A percentile compares a stretch with the other conserved stretches of the same genome.
Evolutionary conservation across 2,113 vertebrate genomes (phyloP).

Genomic region (Panthera uncia): DNA sequence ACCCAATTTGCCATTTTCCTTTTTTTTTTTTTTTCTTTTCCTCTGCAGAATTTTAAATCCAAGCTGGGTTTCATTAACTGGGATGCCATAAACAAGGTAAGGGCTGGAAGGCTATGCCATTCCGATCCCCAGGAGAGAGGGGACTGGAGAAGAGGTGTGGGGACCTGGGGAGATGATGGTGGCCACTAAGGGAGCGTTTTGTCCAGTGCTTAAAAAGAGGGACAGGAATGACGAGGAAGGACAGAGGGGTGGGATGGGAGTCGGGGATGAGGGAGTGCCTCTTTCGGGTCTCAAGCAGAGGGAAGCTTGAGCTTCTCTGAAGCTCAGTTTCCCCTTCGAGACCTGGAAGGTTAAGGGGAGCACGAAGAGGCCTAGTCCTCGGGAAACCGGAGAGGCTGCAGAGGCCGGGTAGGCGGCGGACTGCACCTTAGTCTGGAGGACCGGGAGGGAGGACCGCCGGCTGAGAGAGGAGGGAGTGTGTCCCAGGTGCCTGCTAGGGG

Average conservation of each 20-base stretch:
- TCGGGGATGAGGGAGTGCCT: not conserved
- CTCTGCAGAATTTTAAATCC: constrained; percentile 68
- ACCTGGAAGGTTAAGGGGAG: not conserved
- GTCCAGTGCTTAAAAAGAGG: not conserved
- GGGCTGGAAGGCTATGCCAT: not conserved
- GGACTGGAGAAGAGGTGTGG: not conserved
- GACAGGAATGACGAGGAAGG: not conserved
- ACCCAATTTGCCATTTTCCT: not conserved
- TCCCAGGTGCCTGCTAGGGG: not conserved
- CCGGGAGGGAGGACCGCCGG: not conserved
- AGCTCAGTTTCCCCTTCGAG: not conserved
- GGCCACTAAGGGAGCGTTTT: not conserved
- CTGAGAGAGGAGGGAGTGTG: not conserved
- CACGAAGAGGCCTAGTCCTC: not conserved
- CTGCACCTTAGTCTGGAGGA: not conserved
- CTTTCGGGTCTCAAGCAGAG: not conserved
- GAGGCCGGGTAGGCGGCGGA: not conserved
- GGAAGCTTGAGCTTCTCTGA: not conserved
- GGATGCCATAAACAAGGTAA: constrained; percentile 70
- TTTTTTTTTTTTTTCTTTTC: not conserved
- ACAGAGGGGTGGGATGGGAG: not conserved
- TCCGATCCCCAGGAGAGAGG: not conserved
- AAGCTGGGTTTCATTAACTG: constrained; percentile 73
- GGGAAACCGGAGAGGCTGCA: not conserved
- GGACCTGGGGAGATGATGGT: not conserved